Conservation (phyloP, 2,888 invertebrate genomes). For the Entomobrya proxima region DNA sequence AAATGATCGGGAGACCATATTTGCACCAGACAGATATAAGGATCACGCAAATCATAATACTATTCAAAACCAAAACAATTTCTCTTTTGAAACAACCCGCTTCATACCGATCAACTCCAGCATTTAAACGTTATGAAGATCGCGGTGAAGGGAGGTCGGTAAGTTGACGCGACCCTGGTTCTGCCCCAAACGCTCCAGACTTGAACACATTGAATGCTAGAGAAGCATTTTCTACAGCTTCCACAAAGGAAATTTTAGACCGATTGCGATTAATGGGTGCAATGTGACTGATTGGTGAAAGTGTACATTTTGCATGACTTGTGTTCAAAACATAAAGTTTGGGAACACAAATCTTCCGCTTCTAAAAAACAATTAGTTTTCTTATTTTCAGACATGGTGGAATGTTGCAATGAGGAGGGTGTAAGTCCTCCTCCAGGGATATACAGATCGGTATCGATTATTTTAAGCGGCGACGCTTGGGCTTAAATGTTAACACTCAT, state of each 20-base stretch:
- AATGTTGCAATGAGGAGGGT: no score
- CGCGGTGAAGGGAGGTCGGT: background rate
- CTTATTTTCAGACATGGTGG: no score
- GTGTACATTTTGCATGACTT: background rate
- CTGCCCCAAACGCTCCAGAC: constrained; percentile 24
- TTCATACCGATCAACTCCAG: constrained; percentile 32
- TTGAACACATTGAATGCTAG: constrained; percentile 51
- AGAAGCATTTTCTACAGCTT: background rate
- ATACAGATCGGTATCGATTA: constrained; percentile 87
- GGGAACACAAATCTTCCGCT: no score
- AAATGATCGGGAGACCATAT: no score
- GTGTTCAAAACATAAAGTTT: no score
- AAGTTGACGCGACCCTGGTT: background rate
- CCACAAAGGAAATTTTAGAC: constrained; percentile 79
- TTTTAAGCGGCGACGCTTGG: constrained; percentile 85
- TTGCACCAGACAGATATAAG: no score
- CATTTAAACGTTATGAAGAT: background rate
- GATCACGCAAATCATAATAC: no score
- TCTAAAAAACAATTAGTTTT: no score
- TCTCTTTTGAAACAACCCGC: background rate
- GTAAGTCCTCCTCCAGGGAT: no score
- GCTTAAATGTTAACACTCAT: no score
- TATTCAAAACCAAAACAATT: background rate
- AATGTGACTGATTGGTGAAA: constrained; percentile 88
- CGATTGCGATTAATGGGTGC: constrained; percentile 88